phyloP scores from a whole-genome alignment of 2,888 invertebrate species.

The Chloromyia formosa region DNA sequence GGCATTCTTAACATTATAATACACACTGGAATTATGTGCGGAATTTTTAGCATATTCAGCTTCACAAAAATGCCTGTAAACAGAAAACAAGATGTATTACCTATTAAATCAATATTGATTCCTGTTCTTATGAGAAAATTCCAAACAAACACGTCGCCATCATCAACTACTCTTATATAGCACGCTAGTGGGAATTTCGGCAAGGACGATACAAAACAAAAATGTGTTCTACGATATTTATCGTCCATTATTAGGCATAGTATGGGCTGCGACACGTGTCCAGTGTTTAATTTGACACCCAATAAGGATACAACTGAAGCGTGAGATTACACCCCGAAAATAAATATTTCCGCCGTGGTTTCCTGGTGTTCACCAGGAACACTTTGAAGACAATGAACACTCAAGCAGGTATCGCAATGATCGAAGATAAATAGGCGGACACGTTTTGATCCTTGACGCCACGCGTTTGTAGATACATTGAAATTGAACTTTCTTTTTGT shows the following conservation, averaged over 20 bases:
- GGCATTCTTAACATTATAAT: too few relatives aligned
- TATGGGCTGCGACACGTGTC: constrained; percentile 44
- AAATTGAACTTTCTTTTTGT: too few relatives aligned
- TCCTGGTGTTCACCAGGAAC: constrained; percentile 2
- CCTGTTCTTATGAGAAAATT: constrained; percentile 32
- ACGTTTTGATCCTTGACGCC: constrained; percentile 41
- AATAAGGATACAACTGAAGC: constrained; percentile 45
- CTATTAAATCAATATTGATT: background rate
- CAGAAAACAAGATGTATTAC: too few relatives aligned
- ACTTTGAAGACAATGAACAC: background rate
- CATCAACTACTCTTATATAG: background rate
- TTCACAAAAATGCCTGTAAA: too few relatives aligned
- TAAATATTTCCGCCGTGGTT: constrained; percentile 49
- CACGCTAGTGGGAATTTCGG: background rate
- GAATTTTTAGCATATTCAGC: too few relatives aligned
- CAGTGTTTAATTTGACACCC: constrained; percentile 49
- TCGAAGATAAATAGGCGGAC: constrained; percentile 35
- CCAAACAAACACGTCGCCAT: constrained; percentile 29
- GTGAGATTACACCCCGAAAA: constrained; percentile 48
- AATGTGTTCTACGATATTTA: constrained; percentile 34
- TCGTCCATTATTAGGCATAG: constrained; percentile 25
- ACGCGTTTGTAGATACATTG: background rate
- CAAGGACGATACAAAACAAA: constrained; percentile 14
- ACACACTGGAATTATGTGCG: too few relatives aligned
- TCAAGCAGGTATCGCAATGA: constrained; percentile 38